Evolutionary conservation across 1,140 invertebrate genomes (phyloP).

Genomic region (Scaptomyza hsui): DNA sequence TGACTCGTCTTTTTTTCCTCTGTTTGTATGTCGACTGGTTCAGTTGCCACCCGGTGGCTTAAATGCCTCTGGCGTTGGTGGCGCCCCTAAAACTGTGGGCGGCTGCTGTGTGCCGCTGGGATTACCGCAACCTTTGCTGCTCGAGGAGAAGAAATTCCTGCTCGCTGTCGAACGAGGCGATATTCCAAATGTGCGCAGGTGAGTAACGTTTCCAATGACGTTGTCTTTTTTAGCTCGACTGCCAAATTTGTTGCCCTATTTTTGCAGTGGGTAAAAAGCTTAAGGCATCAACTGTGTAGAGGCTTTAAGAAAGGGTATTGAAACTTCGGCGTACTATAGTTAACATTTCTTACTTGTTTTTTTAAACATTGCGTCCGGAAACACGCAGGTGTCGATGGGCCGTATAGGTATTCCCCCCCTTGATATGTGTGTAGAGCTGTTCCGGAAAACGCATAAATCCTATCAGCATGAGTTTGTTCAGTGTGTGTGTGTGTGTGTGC

Average conservation of each 20-base stretch:
- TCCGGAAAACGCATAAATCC: slow-evolving; percentile 28
- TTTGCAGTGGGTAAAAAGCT: not conserved
- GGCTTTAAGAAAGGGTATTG: not conserved
- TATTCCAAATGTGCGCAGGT: slow-evolving; percentile 90
- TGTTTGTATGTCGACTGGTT: slow-evolving; percentile 37
- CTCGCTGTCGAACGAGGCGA: slow-evolving; percentile 93
- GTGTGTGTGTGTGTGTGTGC: slow-evolving; percentile 4
- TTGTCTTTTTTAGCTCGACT: not conserved
- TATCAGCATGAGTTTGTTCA: slow-evolving; percentile 6
- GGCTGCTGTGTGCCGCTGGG: slow-evolving; percentile 85
- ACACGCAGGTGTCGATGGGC: slow-evolving; percentile 58
- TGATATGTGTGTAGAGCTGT: slow-evolving; percentile 29
- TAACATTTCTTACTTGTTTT: not conserved
- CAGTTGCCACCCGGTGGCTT: slow-evolving; percentile 60
- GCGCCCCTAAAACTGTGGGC: slow-evolving; percentile 65
- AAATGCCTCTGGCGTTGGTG: slow-evolving; percentile 36
- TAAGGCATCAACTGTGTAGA: too few relatives aligned
- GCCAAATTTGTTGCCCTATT: slow-evolving; percentile 32
- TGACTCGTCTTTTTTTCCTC: slow-evolving; percentile 19
- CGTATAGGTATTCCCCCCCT: slow-evolving; percentile 6
- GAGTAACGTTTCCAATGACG: slow-evolving; percentile 49
- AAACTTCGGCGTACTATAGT: not conserved
- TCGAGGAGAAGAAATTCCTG: slow-evolving; percentile 94
- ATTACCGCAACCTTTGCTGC: slow-evolving; percentile 88
- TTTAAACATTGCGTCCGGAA: slow-evolving; percentile 51